Percentiles rank a stretch among this genome's conserved stretches.
Evolutionary conservation across 2,113 vertebrate genomes (phyloP).

Genomic region (Chauna torquata): DNA sequence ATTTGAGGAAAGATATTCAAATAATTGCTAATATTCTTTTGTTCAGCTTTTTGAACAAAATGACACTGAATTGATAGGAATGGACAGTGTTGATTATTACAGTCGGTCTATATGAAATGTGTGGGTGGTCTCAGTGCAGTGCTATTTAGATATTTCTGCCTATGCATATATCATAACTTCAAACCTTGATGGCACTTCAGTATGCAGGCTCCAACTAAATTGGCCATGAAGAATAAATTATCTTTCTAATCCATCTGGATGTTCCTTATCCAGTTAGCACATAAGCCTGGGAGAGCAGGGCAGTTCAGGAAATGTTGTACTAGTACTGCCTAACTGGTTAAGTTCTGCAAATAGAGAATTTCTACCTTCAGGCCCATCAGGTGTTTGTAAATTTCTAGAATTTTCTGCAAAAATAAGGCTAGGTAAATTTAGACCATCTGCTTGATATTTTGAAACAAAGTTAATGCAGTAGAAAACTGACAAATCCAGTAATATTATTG

Average conservation of each 20-base stretch:
- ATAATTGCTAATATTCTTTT: neutral
- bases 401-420: neutral
- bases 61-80: neutral
- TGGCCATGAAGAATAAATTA: neutral
- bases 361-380: neutral
- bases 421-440: neutral
- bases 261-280: neutral
- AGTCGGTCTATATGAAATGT: neutral
- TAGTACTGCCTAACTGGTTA: neutral
- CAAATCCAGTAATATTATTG: neutral
- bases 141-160: neutral
- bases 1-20: neutral
- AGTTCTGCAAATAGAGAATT: neutral
- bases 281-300: neutral
- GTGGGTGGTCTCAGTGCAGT: neutral
- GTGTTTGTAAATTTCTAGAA: neutral
- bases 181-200: neutral
- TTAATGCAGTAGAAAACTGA: neutral
- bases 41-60: neutral
- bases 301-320: neutral
- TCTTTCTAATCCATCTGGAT: neutral
- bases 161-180: neutral
- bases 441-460: neutral
- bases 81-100: neutral
- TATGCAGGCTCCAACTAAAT: neutral